These are phyloP conservation scores for Nannoperca australis DNA, from an alignment of 2,797 vertebrate genomes.

Conservation along the genomic window DNA sequence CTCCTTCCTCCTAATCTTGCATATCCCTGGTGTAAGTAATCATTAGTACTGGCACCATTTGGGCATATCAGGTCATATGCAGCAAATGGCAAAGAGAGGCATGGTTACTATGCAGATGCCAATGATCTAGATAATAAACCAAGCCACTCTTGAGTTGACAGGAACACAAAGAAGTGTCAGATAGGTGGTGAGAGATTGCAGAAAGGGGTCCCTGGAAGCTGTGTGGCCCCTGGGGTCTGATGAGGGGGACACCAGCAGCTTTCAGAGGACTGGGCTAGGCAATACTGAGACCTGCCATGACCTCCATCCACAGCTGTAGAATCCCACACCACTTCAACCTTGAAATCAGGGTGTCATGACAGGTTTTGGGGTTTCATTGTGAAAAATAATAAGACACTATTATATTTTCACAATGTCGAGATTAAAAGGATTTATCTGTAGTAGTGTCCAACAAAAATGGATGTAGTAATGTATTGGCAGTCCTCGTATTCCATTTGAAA, in stretches of 20 bases:
- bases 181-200: constrained; percentile 80
- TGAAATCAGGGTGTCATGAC: constrained; percentile 50
- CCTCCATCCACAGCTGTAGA: constrained; percentile 20
- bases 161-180: constrained; percentile 44
- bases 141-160: constrained; percentile 83
- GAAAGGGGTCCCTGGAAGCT: constrained; percentile 73
- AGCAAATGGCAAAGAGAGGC: constrained; percentile 78
- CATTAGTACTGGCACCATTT: constrained; percentile 75
- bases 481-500: constrained; percentile 5
- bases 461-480: background rate
- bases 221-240: constrained; percentile 66
- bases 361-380: constrained; percentile 62
- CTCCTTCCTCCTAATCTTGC: background rate
- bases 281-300: constrained; percentile 60
- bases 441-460: background rate
- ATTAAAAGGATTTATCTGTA: constrained; percentile 17
- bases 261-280: constrained; percentile 54
- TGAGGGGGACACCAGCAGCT: constrained; percentile 80
- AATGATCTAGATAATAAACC: constrained; percentile 83
- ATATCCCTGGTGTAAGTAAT: background rate
- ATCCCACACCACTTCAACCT: constrained; percentile 4
- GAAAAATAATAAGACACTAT: constrained; percentile 79
- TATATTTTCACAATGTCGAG: constrained; percentile 80
- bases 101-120: constrained; percentile 85
- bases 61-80: constrained; percentile 78